These are phyloP conservation scores for Lacanobia oleracea DNA, from an alignment of 2,888 invertebrate genomes.

Conservation along the genomic window DNA sequence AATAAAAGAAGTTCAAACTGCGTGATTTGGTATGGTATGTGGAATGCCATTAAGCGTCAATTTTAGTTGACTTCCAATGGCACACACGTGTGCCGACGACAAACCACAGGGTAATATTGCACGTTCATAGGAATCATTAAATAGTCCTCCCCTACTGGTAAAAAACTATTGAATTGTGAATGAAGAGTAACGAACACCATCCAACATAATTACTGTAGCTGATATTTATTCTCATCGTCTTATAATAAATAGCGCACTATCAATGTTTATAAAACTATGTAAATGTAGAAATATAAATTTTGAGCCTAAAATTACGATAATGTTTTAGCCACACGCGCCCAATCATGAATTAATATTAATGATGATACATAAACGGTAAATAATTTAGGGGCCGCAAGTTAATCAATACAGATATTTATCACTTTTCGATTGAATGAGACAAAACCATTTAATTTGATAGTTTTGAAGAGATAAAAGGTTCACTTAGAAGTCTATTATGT, in stretches of 20 bases:
- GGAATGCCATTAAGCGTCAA: too few relatives aligned
- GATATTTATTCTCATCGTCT: constrained; percentile 16
- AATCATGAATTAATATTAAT: constrained; percentile 56
- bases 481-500: constrained; percentile 54
- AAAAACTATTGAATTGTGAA: constrained; percentile 4
- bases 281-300: constrained; percentile 38
- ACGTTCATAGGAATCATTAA: constrained; percentile 9
- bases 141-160: neutral
- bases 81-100: too few relatives aligned
- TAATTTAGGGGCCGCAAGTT: constrained; percentile 7
- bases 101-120: too few relatives aligned
- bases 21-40: too few relatives aligned
- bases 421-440: constrained; percentile 5
- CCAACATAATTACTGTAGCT: constrained; percentile 6
- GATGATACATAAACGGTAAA: constrained; percentile 31
- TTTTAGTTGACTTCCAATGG: too few relatives aligned
- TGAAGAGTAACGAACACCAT: neutral
- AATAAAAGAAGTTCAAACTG: too few relatives aligned
- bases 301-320: constrained; percentile 24
- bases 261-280: constrained; percentile 46
- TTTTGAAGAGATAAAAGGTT: constrained; percentile 42
- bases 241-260: constrained; percentile 52
- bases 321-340: constrained; percentile 54
- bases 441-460: constrained; percentile 28
- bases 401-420: constrained; percentile 21